phyloP scores from a whole-genome alignment of 1,140 invertebrate species.

The Drosophila malerkotliana region DNA sequence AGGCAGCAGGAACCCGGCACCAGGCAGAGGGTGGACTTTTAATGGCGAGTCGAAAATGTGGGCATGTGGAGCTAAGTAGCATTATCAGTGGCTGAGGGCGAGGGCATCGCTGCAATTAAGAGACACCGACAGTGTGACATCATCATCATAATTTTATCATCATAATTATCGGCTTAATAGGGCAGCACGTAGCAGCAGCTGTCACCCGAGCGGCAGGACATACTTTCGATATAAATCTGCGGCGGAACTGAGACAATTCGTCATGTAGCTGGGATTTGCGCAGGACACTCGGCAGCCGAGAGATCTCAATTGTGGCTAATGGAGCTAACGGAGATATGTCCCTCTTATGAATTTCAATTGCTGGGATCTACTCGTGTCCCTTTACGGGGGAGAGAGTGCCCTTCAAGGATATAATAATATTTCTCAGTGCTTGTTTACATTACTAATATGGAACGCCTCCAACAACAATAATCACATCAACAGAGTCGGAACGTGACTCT shows the following conservation, averaged over 20 bases:
- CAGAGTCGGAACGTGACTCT: conserved; percentile 59
- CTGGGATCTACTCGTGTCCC: conserved; percentile 8
- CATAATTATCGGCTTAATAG: conserved; percentile 76
- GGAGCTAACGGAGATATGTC: conserved; percentile 45
- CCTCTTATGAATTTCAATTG: conserved; percentile 76
- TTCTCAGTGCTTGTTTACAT: conserved; percentile 64
- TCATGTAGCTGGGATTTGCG: conserved; percentile 65
- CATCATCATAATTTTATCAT: conserved; percentile 78
- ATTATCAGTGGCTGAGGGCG: conserved; percentile 44
- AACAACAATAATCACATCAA: conserved; percentile 54
- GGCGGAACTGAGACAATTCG: conserved; percentile 67
- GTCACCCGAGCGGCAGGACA: conserved; percentile 11
- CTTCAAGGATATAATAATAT: background rate
- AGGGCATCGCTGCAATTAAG: conserved; percentile 56
- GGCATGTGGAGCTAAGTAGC: conserved; percentile 81
- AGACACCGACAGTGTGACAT: conserved; percentile 46
- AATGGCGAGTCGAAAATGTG: conserved; percentile 68
- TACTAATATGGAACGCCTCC: conserved; percentile 73
- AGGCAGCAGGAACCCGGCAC: background rate
- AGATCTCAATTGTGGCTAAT: conserved; percentile 71
- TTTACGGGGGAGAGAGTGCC: background rate
- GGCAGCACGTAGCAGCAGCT: conserved; percentile 62
- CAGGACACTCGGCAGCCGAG: conserved; percentile 4
- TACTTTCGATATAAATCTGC: conserved; percentile 45
- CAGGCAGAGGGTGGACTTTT: conserved; percentile 40